A percentile compares a stretch with the other conserved stretches of the same genome.
Evolutionary conservation across 2,888 invertebrate species (phyloP).

Genomic region (Phortica magna): DNA sequence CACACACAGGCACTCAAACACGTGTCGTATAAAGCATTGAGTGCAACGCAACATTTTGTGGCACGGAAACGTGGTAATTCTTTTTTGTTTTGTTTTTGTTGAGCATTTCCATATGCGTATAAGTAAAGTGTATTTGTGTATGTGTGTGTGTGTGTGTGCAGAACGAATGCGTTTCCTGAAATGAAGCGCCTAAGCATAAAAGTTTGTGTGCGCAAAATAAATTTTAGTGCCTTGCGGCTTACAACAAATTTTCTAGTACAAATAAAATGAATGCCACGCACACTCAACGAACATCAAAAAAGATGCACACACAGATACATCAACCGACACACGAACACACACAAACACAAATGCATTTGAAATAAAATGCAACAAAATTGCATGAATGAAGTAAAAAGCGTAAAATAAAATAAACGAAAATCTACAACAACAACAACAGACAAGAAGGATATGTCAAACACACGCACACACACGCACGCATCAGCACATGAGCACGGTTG

Average conservation of each 20-base stretch:
- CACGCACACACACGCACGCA: constrained; percentile 23
- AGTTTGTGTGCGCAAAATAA: constrained; percentile 31
- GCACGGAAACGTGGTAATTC: background rate
- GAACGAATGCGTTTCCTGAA: constrained; percentile 25
- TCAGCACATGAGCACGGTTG: background rate
- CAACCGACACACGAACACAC: background rate
- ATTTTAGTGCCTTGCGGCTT: constrained; percentile 35
- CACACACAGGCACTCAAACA: constrained; percentile 30
- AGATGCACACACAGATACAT: constrained; percentile 1
- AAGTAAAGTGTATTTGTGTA: background rate
- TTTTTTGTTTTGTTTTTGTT: background rate
- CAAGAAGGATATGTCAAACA: constrained; percentile 23
- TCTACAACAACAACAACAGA: constrained; percentile 10
- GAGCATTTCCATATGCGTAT: constrained; percentile 11
- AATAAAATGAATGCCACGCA: constrained; percentile 19
- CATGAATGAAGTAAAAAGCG: constrained; percentile 11
- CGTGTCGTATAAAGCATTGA: background rate
- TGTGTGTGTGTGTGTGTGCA: constrained; percentile 1
- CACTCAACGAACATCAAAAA: constrained; percentile 6
- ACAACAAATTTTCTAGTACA: constrained; percentile 17
- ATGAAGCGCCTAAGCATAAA: constrained; percentile 25
- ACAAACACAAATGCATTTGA: background rate
- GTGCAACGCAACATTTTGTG: too few relatives aligned
- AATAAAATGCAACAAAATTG: constrained; percentile 8
- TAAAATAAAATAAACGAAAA: background rate